These are phyloP conservation scores for rabbit (Oryctolagus cuniculus) DNA, from an alignment of 2,113 vertebrate species.

Conservation along the genomic window mOryCun1.1 NC_091435.1:37447501-37448000, in stretches of 20 bases:
- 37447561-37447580: neutral
- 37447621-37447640: neutral
- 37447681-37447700: neutral
- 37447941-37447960: no score
- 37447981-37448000: no score
- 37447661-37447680: neutral
- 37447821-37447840: neutral
- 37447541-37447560: neutral
- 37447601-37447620: neutral
- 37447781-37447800: neutral
- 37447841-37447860: no score
- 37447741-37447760: neutral
- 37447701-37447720: neutral
- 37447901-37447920: no score
- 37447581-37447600: neutral
- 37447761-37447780: neutral
- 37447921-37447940: no score
- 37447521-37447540: neutral
- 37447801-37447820: constrained; percentile 25
- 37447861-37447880: no score
- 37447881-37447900: no score
- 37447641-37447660: neutral
- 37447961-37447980: no score
- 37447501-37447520: neutral
- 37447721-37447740: neutral